phyloP scores from a whole-genome alignment of 2,888 invertebrate genomes.

The Thymelicus acteon region DNA sequence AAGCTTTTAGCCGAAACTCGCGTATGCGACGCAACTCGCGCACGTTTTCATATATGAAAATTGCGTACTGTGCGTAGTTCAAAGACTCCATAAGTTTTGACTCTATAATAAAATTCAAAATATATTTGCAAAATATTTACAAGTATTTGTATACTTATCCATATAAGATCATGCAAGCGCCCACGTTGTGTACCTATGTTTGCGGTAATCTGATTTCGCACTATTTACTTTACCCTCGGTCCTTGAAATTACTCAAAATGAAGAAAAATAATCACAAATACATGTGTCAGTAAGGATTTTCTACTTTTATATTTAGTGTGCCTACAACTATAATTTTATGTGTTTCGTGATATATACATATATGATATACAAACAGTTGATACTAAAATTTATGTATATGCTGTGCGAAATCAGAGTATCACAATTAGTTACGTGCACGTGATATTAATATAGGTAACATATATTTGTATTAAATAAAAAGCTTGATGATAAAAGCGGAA shows the following conservation, averaged over 20 bases:
- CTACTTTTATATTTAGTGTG: background rate
- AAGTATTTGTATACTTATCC: constrained; percentile 23
- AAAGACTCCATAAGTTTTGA: background rate
- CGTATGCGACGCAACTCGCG: no score
- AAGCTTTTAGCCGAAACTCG: no score
- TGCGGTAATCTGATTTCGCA: constrained; percentile 30
- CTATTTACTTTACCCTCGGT: background rate
- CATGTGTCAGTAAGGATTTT: no score
- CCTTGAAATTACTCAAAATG: no score
- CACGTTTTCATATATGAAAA: no score
- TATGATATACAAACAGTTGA: no score
- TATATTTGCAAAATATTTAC: background rate
- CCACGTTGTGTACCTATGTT: constrained; percentile 10
- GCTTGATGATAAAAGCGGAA: constrained; percentile 1
- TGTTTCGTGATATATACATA: no score
- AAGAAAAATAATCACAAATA: no score
- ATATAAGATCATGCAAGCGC: constrained; percentile 14
- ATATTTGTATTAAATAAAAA: background rate
- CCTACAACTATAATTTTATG: background rate
- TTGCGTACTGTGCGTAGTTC: background rate
- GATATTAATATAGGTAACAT: constrained; percentile 6
- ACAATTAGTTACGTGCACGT: constrained; percentile 18
- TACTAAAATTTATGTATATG: background rate
- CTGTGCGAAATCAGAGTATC: constrained; percentile 30
- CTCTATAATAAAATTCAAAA: background rate